Evolutionary conservation across 2,888 invertebrate genomes (phyloP).

Genomic region (Biston stratarius): DNA sequence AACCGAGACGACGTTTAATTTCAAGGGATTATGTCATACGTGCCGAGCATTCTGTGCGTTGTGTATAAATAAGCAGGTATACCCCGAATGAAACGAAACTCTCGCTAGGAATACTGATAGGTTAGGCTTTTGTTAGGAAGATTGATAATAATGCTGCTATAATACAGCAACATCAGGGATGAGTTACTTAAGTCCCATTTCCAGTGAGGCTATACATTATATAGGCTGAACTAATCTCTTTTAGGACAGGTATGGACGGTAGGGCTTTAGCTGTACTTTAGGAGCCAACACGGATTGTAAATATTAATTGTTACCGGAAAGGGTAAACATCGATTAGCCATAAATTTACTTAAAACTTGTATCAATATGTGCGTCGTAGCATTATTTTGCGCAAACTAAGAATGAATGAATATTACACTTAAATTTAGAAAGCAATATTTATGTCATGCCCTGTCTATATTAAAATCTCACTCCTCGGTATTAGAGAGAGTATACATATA

Average conservation of each 20-base stretch:
- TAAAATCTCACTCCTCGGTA: too few species aligned
- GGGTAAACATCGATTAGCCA: not conserved
- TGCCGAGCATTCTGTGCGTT: slow-evolving; percentile 49
- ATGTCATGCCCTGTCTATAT: too few species aligned
- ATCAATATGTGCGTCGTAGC: not conserved
- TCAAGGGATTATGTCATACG: slow-evolving; percentile 54
- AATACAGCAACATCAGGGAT: slow-evolving; percentile 8
- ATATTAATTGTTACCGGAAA: slow-evolving; percentile 7
- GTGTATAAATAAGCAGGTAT: slow-evolving; percentile 41
- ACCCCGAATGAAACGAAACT: slow-evolving; percentile 35
- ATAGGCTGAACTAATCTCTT: slow-evolving; percentile 5
- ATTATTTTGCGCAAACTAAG: not conserved
- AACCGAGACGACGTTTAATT: slow-evolving; percentile 49
- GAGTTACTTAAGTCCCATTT: not conserved
- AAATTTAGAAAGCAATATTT: too few species aligned
- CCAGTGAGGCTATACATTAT: slow-evolving; percentile 4
- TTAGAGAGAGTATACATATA: too few species aligned
- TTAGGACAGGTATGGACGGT: slow-evolving; percentile 4
- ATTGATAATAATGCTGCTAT: slow-evolving; percentile 25
- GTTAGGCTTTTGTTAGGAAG: slow-evolving; percentile 28
- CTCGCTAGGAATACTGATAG: slow-evolving; percentile 37
- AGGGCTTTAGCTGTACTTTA: slow-evolving; percentile 8
- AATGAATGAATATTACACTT: too few species aligned
- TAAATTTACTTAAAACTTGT: not conserved
- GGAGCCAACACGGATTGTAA: not conserved